phyloP scores from a whole-genome alignment of 2,888 invertebrate species.

The Zygothrica quintamaculata region DNA sequence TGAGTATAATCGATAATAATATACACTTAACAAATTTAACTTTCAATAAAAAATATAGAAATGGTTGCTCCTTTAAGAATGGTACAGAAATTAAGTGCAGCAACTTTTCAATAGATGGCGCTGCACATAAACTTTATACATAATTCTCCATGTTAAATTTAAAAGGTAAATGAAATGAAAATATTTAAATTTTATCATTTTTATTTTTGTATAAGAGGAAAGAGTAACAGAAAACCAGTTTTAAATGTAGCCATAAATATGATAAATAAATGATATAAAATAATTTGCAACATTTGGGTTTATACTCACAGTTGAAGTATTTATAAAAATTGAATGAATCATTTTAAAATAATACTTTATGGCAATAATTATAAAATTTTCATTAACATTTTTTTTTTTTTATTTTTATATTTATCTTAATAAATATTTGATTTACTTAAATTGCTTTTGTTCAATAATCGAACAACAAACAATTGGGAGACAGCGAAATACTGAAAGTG shows the following conservation, averaged over 20 bases:
- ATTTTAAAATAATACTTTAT: conserved; percentile 28
- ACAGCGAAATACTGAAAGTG: neutral
- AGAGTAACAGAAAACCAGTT: too few species aligned
- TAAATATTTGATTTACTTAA: conserved; percentile 65
- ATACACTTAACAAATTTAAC: too few species aligned
- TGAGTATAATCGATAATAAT: too few species aligned
- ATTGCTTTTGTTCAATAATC: conserved; percentile 36
- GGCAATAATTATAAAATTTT: conserved; percentile 36
- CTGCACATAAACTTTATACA: neutral
- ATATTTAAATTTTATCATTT: too few species aligned
- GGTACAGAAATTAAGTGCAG: too few species aligned
- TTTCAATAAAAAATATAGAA: too few species aligned
- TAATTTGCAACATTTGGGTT: conserved; percentile 23
- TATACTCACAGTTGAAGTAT: conserved; percentile 9
- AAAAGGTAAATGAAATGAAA: neutral
- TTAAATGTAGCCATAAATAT: conserved; percentile 1
- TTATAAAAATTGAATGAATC: conserved; percentile 50
- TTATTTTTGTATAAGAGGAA: too few species aligned
- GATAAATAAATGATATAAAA: conserved; percentile 34
- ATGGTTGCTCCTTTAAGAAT: too few species aligned
- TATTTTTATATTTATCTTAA: conserved; percentile 27
- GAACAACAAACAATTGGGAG: neutral
- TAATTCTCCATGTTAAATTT: neutral
- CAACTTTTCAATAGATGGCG: too few species aligned
- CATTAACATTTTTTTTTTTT: conserved; percentile 28